A percentile compares a stretch with the other conserved stretches of the same genome.
phyloP scores from a whole-genome alignment of 2,888 invertebrate species.

The Ormyrus labotus region DNA sequence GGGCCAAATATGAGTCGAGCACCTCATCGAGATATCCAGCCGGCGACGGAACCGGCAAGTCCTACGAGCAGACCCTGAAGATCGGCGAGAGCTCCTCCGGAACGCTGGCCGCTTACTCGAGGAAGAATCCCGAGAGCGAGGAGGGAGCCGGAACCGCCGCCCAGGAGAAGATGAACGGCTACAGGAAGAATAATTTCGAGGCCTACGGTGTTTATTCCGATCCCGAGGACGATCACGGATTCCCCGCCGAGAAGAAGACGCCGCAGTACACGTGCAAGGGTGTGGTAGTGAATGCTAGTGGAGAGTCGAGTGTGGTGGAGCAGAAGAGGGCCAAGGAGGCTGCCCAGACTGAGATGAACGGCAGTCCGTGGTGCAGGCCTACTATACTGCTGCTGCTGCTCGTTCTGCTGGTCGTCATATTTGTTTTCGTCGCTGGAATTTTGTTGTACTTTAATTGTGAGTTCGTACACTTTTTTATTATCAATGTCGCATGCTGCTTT shows the following conservation, averaged over 20 bases:
- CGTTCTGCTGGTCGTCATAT: constrained; percentile 78
- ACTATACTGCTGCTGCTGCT: constrained; percentile 79
- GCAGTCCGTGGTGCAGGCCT: constrained; percentile 78
- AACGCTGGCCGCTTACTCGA: constrained; percentile 49
- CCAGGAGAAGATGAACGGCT: constrained; percentile 72
- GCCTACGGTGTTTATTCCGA: constrained; percentile 74
- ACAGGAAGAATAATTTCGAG: constrained; percentile 73
- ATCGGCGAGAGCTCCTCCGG: constrained; percentile 67
- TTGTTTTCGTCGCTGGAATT: constrained; percentile 79
- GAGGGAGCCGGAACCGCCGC: constrained; percentile 47
- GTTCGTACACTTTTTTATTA: constrained; percentile 65
- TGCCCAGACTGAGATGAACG: constrained; percentile 73
- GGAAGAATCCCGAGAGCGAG: constrained; percentile 62
- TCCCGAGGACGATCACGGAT: constrained; percentile 74
- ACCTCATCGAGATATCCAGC: constrained; percentile 62
- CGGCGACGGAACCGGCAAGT: constrained; percentile 6
- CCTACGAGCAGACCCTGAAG: constrained; percentile 72
- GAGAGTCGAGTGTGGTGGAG: constrained; percentile 73
- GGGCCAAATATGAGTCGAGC: constrained; percentile 67
- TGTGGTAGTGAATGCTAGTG: constrained; percentile 73
- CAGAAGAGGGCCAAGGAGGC: constrained; percentile 71
- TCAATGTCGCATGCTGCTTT: constrained; percentile 17
- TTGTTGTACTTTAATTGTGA: constrained; percentile 81
- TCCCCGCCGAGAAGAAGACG: constrained; percentile 70
- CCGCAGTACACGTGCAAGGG: constrained; percentile 73